These are phyloP conservation scores for Cairina moschata DNA, from an alignment of 2,113 vertebrate genomes.

Conservation along the genomic window DNA sequence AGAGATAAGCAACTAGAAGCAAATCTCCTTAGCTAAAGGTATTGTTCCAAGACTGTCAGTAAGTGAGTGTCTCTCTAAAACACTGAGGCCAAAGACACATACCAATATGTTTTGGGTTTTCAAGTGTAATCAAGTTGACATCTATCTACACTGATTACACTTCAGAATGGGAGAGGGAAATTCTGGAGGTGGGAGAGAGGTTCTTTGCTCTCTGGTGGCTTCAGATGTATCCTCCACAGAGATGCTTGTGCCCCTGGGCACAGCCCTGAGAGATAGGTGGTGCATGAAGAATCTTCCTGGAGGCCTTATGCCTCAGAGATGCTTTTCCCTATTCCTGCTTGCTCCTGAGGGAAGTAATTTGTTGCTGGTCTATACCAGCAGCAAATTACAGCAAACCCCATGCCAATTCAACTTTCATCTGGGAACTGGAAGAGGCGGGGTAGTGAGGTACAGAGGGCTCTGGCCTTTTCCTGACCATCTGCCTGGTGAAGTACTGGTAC, in stretches of 20 bases:
- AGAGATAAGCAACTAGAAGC: not conserved
- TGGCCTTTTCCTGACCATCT: conserved; percentile 65
- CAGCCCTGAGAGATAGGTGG: conserved; percentile 38
- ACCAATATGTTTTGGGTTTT: conserved; percentile 27
- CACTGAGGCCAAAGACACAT: conserved; percentile 2
- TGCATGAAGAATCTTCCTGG: not conserved
- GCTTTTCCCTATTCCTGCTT: not conserved
- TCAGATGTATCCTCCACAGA: conserved; percentile 31
- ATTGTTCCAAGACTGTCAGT: conserved; percentile 29
- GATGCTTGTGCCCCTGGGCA: not conserved
- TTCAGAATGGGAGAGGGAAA: conserved; percentile 49
- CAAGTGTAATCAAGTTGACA: conserved; percentile 55
- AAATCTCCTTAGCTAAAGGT: conserved; percentile 41
- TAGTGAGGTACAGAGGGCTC: conserved; percentile 48
- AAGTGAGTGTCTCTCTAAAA: not conserved
- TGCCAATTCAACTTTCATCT: conserved; percentile 56
- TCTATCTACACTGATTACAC: conserved; percentile 67
- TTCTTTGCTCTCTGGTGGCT: conserved; percentile 61
- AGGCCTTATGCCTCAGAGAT: conserved; percentile 37
- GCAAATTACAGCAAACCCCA: conserved; percentile 53
- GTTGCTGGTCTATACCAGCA: conserved; percentile 72
- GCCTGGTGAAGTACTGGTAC: conserved; percentile 60
- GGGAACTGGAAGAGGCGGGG: not conserved
- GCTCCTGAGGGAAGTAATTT: conserved; percentile 56
- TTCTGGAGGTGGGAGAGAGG: conserved; percentile 50